Evolutionary conservation across 2,888 invertebrate species (phyloP), one percentile per base, ranked within the genome.

Genomic region (Trisateles emortualis): DNA sequence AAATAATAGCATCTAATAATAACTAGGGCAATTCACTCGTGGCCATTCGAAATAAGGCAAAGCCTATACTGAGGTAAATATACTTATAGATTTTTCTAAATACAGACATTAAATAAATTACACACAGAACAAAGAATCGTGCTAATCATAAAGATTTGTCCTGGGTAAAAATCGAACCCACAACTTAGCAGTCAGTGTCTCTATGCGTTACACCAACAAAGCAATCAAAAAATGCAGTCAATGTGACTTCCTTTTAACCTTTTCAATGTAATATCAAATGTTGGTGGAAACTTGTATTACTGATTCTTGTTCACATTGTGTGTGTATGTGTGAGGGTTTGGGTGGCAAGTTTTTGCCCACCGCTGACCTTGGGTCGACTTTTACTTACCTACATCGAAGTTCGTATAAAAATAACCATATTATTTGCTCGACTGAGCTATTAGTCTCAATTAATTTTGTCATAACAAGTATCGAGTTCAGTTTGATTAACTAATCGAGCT

Each of bases 321-420:
- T 50, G 42, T 38, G 50, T 68, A 54, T 67, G 72, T 50, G 42
- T 38, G 50, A 64, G 57, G 70, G 62, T 68, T 47, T 59, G 70
- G 68, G 64, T 66, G 70, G 65, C 74, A 47, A 68, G 67, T 78
- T 82, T 81, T 82, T 79, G 76, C 60, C 50, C 50, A 58, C 47
- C 19, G 9, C 14, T 65, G 75, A 81, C 83, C 83, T 83, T 83
- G 78, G 48, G 9, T 38, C 66, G 79, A 81, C 79, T 81, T 80
- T 79, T 80, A 80, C 79, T 74, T 78, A 76, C 76, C 74, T 75
- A 79, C 81, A 72, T 71, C 79, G 78, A 68, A 64, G 81, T 75
- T 74, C 66, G 62, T 32, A 70, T 72, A 68, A 74, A 72, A 75
- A 74, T 73, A 68, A 64, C 71, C 55, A 68, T 74, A 64, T 71